Percentiles rank a stretch among this genome's conserved stretches.
Conservation (phyloP, 2,888 invertebrate species). For the Lycia hirtaria region DNA sequence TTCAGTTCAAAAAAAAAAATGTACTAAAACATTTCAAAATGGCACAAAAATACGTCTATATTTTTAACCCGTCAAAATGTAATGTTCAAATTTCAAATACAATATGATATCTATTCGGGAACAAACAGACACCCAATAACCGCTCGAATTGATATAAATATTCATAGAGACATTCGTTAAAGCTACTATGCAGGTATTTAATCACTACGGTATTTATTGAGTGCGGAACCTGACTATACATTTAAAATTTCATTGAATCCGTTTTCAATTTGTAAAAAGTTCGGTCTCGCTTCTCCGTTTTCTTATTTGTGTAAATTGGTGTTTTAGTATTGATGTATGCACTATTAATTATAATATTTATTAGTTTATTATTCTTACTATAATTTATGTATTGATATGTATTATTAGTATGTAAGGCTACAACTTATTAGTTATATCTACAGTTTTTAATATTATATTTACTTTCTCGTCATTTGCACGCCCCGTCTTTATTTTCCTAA, state of each 20-base stretch:
- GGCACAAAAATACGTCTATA: neutral
- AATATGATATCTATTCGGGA: constrained; percentile 36
- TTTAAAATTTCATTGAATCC: constrained; percentile 43
- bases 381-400: no score
- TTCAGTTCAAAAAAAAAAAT: neutral
- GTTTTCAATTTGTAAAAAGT: constrained; percentile 39
- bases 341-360: no score
- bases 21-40: neutral
- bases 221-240: constrained; percentile 31
- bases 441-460: no score
- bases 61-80: constrained; percentile 15
- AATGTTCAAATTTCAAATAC: constrained; percentile 21
- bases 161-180: constrained; percentile 43
- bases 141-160: constrained; percentile 49
- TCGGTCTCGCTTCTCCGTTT: constrained; percentile 22
- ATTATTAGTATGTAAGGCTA: no score
- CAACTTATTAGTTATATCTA: no score
- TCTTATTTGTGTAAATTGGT: no score
- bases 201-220: constrained; percentile 47
- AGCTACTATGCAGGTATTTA: constrained; percentile 34
- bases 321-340: no score
- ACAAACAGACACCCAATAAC: constrained; percentile 50
- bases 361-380: no score
- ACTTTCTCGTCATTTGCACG: no score
- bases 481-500: no score